Percentiles rank a stretch among this genome's conserved stretches.
These are phyloP conservation scores for Gallinago undulata DNA, from an alignment of 2,113 vertebrate species.

Conservation along the genomic window DNA sequence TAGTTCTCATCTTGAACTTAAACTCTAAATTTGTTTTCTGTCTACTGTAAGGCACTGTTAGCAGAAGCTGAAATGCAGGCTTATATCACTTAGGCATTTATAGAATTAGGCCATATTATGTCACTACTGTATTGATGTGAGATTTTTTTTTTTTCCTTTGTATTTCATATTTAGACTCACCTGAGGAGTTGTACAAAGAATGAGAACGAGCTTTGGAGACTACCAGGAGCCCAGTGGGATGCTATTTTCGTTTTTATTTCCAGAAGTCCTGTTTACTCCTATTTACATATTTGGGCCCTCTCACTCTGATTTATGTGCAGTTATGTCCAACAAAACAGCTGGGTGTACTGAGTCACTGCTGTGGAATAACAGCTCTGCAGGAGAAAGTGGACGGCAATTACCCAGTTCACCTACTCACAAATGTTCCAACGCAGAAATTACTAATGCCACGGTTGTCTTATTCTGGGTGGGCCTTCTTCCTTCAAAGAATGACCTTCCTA, in stretches of 20 bases:
- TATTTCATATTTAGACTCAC: neutral
- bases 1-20: neutral
- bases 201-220: neutral
- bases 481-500: constrained; percentile 25
- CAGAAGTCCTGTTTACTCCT: neutral
- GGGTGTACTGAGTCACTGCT: neutral
- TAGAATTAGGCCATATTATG: neutral
- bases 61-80: neutral
- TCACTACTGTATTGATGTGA: neutral
- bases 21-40: neutral
- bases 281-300: neutral
- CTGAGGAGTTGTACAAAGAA: neutral
- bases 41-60: neutral
- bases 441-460: neutral
- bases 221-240: neutral
- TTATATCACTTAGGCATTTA: neutral
- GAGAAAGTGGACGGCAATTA: neutral
- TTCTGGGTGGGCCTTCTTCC: constrained; percentile 5
- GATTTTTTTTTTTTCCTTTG: neutral
- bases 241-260: neutral
- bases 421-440: neutral
- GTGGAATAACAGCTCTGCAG: neutral
- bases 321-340: neutral
- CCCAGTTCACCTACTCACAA: neutral
- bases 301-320: neutral